Evolutionary conservation across 2,113 vertebrate species (phyloP).

Genomic region (Mola mola): DNA sequence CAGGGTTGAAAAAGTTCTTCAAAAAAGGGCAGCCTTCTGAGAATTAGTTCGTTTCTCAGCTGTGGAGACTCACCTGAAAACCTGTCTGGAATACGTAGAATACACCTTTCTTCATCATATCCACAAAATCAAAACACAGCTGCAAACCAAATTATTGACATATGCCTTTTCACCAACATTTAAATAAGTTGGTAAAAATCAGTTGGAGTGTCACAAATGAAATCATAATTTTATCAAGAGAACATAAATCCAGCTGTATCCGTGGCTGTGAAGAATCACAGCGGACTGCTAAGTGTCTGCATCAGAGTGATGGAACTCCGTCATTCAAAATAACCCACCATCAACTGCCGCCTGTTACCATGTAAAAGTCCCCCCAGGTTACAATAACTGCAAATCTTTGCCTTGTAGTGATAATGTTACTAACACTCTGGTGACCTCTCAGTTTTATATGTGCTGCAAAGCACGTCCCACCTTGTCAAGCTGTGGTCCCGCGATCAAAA

Average conservation of each 20-base stretch:
- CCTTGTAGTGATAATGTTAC: slow-evolving; percentile 68
- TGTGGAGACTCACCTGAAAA: background rate
- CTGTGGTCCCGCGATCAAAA: slow-evolving; percentile 38
- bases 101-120: background rate
- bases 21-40: background rate
- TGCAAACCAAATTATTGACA: background rate
- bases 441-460: slow-evolving; percentile 48
- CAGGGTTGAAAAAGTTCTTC: background rate
- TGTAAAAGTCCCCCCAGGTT: slow-evolving; percentile 42
- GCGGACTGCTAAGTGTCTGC: background rate
- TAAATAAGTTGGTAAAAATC: background rate
- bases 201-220: background rate
- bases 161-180: background rate
- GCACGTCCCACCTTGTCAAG: slow-evolving; percentile 37
- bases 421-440: slow-evolving; percentile 45
- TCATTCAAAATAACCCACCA: slow-evolving; percentile 14
- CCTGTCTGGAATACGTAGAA: background rate
- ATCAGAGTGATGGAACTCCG: too few relatives aligned
- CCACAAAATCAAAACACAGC: background rate
- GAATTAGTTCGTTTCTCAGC: too few relatives aligned
- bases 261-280: background rate
- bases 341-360: slow-evolving; percentile 41
- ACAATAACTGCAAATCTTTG: slow-evolving; percentile 68
- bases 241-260: background rate
- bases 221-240: background rate